Percentiles rank a stretch among this genome's conserved stretches.
phyloP scores from a whole-genome alignment of 2,113 vertebrate species.

The Ramphastos sulfuratus region DNA sequence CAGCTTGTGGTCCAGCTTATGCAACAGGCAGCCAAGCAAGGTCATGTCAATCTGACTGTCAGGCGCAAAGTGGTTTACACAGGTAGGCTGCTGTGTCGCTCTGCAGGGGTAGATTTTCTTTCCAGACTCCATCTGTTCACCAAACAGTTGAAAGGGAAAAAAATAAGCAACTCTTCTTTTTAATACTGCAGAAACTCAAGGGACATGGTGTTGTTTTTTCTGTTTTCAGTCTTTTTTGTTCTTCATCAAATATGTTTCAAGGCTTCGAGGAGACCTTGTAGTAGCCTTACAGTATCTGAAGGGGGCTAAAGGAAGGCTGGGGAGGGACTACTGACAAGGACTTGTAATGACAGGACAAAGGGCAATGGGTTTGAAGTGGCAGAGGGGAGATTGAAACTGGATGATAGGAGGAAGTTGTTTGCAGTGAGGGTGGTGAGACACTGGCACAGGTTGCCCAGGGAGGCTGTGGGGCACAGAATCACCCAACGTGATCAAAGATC shows the following conservation, averaged over 20 bases:
- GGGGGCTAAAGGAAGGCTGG: no score
- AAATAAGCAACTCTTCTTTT: neutral
- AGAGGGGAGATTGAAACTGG: no score
- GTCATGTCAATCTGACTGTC: constrained; percentile 97
- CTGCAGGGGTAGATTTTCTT: neutral
- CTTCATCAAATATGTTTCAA: neutral
- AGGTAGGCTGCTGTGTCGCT: constrained; percentile 75
- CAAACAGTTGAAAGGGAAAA: neutral
- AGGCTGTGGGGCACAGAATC: no score
- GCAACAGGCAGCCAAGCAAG: constrained; percentile 99
- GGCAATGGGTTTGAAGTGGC: no score
- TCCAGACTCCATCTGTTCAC: constrained; percentile 34
- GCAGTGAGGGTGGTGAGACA: no score
- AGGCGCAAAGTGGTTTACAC: constrained; percentile 91
- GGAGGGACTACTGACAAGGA: no score
- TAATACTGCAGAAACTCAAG: neutral
- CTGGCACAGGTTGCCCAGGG: no score
- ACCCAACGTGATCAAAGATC: no score
- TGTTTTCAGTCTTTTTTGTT: neutral
- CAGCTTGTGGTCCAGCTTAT: constrained; percentile 98
- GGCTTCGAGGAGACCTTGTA: no score
- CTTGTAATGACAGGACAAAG: no score
- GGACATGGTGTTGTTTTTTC: neutral
- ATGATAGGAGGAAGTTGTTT: no score
- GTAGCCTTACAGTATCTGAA: no score